A percentile compares a stretch with the other conserved stretches of the same genome.
Evolutionary conservation across 2,888 invertebrate species (phyloP).

Genomic region (Gymnoscelis rufifasciata): DNA sequence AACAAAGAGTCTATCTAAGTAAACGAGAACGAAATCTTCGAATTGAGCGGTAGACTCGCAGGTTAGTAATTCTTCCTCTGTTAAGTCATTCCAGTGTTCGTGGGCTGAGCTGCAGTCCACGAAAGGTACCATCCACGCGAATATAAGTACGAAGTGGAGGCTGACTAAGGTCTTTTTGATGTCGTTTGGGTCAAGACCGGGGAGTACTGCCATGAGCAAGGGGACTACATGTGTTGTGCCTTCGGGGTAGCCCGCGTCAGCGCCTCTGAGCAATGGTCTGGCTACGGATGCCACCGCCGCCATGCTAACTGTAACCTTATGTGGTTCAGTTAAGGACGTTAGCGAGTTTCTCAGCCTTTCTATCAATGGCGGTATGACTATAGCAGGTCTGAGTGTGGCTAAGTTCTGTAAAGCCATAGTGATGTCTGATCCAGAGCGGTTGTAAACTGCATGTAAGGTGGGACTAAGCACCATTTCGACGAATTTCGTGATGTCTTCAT

Average conservation of each 20-base stretch:
- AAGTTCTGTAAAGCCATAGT: slow-evolving; percentile 85
- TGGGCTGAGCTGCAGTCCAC: slow-evolving; percentile 90
- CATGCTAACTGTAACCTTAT: slow-evolving; percentile 86
- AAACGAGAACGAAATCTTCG: slow-evolving; percentile 92
- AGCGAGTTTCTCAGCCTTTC: slow-evolving; percentile 89
- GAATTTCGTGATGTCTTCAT: slow-evolving; percentile 89
- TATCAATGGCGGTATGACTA: slow-evolving; percentile 89
- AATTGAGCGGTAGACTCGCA: slow-evolving; percentile 91
- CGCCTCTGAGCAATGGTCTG: slow-evolving; percentile 80
- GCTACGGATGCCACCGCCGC: slow-evolving; percentile 84
- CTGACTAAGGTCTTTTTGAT: slow-evolving; percentile 86
- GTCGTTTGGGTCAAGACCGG: slow-evolving; percentile 95
- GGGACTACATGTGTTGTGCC: slow-evolving; percentile 90
- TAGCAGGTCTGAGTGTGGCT: slow-evolving; percentile 87
- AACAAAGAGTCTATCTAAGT: slow-evolving; percentile 86
- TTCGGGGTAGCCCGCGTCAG: slow-evolving; percentile 81
- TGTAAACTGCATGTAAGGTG: slow-evolving; percentile 88
- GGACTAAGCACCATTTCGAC: slow-evolving; percentile 87
- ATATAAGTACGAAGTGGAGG: slow-evolving; percentile 87
- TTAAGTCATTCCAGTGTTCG: slow-evolving; percentile 82
- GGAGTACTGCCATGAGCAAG: slow-evolving; percentile 87
- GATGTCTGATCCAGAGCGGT: slow-evolving; percentile 82
- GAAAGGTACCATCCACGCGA: slow-evolving; percentile 88
- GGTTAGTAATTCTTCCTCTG: slow-evolving; percentile 85
- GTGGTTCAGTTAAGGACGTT: slow-evolving; percentile 93